A percentile compares a stretch with the other conserved stretches of the same genome.
Evolutionary conservation across 2,888 invertebrate species (phyloP).

Genomic region (Catocala sponsa): DNA sequence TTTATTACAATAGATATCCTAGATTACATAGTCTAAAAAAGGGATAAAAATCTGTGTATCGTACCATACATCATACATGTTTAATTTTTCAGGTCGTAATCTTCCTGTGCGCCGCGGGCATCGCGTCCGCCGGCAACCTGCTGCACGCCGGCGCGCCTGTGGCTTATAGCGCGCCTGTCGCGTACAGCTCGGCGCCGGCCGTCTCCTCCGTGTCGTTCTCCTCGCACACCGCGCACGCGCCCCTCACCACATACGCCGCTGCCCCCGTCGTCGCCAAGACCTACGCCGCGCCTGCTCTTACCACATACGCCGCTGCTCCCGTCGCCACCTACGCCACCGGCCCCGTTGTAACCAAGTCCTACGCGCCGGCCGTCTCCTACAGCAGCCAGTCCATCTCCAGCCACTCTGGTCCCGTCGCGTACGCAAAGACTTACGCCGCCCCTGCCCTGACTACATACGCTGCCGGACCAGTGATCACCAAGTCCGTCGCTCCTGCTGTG

Average conservation of each 20-base stretch:
- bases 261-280: constrained; percentile 67
- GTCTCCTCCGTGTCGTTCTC: constrained; percentile 58
- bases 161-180: constrained; percentile 75
- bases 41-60: no score
- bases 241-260: constrained; percentile 49
- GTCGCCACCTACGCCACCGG: constrained; percentile 66
- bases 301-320: constrained; percentile 79
- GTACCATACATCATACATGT: background rate
- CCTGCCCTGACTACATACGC: constrained; percentile 65
- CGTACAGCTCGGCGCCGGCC: constrained; percentile 72
- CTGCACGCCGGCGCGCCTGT: constrained; percentile 71
- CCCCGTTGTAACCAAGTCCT: constrained; percentile 66
- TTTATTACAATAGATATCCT: no score
- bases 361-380: constrained; percentile 63
- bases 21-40: no score
- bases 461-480: constrained; percentile 48
- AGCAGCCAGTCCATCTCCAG: constrained; percentile 55
- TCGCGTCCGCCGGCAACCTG: constrained; percentile 89
- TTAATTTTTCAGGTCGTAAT: constrained; percentile 78
- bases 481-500: constrained; percentile 45
- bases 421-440: constrained; percentile 56
- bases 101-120: constrained; percentile 88
- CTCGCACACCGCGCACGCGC: constrained; percentile 49
- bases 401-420: constrained; percentile 67
- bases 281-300: constrained; percentile 62